phyloP scores from a whole-genome alignment of 2,888 invertebrate species.

The Cantharis flavilabris region DNA sequence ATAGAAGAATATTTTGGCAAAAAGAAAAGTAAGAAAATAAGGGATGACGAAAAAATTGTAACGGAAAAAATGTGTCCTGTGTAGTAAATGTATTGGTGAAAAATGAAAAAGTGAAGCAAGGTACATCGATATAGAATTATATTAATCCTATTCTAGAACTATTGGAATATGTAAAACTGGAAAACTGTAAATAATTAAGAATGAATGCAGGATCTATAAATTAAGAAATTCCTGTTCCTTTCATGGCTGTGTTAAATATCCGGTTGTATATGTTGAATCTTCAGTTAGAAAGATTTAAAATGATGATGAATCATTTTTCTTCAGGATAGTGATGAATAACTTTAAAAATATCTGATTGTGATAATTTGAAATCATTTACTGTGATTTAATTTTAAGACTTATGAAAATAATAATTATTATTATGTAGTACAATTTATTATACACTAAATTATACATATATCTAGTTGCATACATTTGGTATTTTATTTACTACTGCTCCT shows the following conservation, averaged over 20 bases:
- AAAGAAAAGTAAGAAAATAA: slow-evolving; percentile 28
- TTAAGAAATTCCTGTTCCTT: background rate
- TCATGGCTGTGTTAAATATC: background rate
- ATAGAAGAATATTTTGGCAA: slow-evolving; percentile 57
- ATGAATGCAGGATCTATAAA: background rate
- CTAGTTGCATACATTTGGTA: background rate
- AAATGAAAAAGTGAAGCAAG: background rate
- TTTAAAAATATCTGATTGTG: background rate
- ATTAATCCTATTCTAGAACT: background rate
- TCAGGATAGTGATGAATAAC: background rate
- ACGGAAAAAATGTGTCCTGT: background rate
- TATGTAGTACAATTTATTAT: background rate
- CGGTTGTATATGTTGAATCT: background rate
- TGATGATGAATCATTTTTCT: background rate
- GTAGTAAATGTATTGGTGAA: background rate
- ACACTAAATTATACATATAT: background rate
- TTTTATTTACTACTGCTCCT: background rate
- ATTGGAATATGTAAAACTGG: background rate
- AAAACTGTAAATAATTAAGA: background rate
- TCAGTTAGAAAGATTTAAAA: background rate
- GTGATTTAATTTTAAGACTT: background rate
- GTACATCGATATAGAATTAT: background rate
- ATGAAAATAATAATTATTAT: background rate
- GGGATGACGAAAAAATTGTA: background rate
- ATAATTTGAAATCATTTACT: background rate